phyloP scores from a whole-genome alignment of 2,888 invertebrate genomes.

The Meteorus colon region DNA sequence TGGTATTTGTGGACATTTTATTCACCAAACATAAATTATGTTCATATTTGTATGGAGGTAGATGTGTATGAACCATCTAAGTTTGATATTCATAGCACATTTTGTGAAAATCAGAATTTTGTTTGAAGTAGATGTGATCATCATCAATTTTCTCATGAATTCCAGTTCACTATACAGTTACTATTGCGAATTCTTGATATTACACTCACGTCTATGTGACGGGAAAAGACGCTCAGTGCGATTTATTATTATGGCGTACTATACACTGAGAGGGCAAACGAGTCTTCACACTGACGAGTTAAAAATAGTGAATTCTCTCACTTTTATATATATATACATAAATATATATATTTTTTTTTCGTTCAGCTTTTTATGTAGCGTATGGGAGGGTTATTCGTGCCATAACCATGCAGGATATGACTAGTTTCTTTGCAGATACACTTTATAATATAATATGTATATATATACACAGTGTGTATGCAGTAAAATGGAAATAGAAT shows the following conservation, averaged over 20 bases:
- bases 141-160: slow-evolving; percentile 49
- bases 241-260: slow-evolving; percentile 48
- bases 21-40: too few relatives aligned
- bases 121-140: slow-evolving; percentile 34
- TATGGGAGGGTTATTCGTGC: slow-evolving; percentile 25
- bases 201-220: slow-evolving; percentile 52
- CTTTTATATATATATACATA: background rate
- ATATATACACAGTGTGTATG: background rate
- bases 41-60: background rate
- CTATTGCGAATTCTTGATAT: slow-evolving; percentile 35
- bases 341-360: background rate
- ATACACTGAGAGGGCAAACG: slow-evolving; percentile 44
- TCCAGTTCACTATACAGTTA: slow-evolving; percentile 33
- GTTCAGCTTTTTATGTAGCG: slow-evolving; percentile 7
- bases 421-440: background rate
- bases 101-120: slow-evolving; percentile 4
- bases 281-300: slow-evolving; percentile 49
- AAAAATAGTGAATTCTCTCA: slow-evolving; percentile 50
- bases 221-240: slow-evolving; percentile 47
- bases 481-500: background rate
- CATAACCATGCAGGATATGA: slow-evolving; percentile 37
- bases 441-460: background rate
- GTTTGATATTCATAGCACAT: background rate
- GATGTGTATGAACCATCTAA: slow-evolving; percentile 17
- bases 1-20: too few relatives aligned